Evolutionary conservation across 2,797 vertebrate genomes (phyloP).

Genomic region (Phoeniculus purpureus): DNA sequence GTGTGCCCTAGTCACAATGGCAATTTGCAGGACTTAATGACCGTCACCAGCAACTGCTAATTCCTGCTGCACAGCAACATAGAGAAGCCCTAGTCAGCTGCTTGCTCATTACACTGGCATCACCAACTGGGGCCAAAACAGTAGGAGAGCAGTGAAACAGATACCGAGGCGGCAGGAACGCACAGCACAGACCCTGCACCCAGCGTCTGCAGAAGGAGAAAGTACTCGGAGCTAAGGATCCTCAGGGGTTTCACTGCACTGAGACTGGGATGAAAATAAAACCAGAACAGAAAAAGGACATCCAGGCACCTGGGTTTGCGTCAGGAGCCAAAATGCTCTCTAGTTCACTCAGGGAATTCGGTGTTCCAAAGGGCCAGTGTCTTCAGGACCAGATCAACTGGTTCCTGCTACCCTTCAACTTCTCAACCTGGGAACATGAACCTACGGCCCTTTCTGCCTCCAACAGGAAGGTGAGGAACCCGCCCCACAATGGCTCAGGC

Average conservation of each 20-base stretch:
- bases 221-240: not conserved
- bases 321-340: not conserved
- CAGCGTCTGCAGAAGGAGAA: not conserved
- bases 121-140: not conserved
- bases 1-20: not conserved
- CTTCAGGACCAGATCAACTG: not conserved
- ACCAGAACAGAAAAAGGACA: not conserved
- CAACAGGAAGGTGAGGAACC: not conserved
- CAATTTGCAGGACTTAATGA: not conserved
- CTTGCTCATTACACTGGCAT: not conserved
- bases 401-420: not conserved
- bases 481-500: not conserved
- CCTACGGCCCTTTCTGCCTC: not conserved
- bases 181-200: too few relatives aligned
- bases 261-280: not conserved
- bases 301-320: not conserved
- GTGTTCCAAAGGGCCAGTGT: not conserved
- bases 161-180: not conserved
- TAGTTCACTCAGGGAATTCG: not conserved
- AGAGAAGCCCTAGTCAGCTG: conserved; percentile 19
- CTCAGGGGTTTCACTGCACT: not conserved
- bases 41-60: not conserved
- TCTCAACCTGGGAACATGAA: not conserved
- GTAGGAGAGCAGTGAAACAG: not conserved
- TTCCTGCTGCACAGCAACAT: not conserved